These are phyloP conservation scores for Petroica traversi DNA, from an alignment of 2,113 vertebrate species.

Conservation along the genomic window DNA sequence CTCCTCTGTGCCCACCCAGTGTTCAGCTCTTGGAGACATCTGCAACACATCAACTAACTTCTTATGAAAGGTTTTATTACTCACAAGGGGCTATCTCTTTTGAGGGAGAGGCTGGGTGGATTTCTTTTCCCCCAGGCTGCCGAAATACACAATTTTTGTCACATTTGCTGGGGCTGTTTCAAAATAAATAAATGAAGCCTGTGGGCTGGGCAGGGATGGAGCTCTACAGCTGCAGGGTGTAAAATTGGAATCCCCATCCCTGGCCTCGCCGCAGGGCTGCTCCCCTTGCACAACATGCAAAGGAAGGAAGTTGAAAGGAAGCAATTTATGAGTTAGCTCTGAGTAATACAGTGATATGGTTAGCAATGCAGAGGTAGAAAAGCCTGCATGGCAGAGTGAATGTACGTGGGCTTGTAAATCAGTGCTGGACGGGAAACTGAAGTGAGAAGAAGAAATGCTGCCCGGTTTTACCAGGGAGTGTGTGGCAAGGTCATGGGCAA, in stretches of 20 bases:
- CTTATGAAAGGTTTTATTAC: neutral
- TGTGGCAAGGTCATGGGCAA: neutral
- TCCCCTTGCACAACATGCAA: slow-evolving; percentile 47
- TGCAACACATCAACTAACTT: neutral
- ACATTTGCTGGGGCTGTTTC: neutral
- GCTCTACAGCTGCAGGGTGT: slow-evolving; percentile 34
- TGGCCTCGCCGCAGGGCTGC: neutral
- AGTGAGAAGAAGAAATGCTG: neutral
- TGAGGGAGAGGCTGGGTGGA: neutral
- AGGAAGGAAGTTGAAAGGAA: slow-evolving; percentile 71
- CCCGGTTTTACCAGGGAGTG: neutral
- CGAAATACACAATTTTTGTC: neutral
- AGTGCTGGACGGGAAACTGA: neutral
- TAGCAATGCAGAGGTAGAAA: slow-evolving; percentile 29
- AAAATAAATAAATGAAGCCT: neutral
- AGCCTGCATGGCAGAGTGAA: neutral
- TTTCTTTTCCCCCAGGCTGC: neutral
- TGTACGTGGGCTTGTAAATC: neutral
- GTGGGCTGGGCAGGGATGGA: neutral
- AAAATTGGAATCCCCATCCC: slow-evolving; percentile 36
- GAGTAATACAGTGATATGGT: slow-evolving; percentile 50
- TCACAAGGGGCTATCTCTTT: neutral
- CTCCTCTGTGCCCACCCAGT: neutral
- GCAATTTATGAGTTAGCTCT: slow-evolving; percentile 65
- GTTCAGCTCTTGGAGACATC: neutral